phyloP scores from a whole-genome alignment of 2,797 vertebrate genomes.

The Hoplostethus atlanticus region DNA sequence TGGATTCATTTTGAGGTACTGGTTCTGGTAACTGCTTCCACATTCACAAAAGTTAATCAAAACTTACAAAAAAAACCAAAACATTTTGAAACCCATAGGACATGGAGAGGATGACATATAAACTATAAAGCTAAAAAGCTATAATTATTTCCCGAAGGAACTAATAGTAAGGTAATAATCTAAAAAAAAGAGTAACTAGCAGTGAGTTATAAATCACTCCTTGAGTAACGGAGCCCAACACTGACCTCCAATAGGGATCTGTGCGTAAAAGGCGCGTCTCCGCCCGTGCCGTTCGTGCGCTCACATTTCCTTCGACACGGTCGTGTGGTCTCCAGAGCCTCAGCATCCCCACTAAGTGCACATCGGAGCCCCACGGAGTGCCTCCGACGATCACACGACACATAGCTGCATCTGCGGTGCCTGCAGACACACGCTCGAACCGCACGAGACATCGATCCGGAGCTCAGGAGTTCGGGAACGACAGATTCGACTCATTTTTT shows the following conservation, averaged over 20 bases:
- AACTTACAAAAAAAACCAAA: too few species aligned
- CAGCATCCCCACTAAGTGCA: slow-evolving; percentile 46
- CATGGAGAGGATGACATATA: too few species aligned
- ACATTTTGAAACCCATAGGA: too few species aligned
- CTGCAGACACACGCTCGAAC: slow-evolving; percentile 31
- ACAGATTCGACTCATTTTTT: slow-evolving; percentile 10
- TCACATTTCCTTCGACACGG: slow-evolving; percentile 18
- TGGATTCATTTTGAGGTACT: too few species aligned
- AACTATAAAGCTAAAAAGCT: too few species aligned
- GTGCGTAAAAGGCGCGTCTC: slow-evolving; percentile 62
- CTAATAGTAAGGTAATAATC: too few species aligned
- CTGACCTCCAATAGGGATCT: slow-evolving; percentile 9
- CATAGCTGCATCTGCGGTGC: slow-evolving; percentile 47
- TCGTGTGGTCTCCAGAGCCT: slow-evolving; percentile 30
- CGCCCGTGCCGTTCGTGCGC: slow-evolving; percentile 8
- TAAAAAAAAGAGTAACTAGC: too few species aligned
- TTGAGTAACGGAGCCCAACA: not conserved
- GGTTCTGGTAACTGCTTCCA: too few species aligned
- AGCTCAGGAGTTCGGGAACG: slow-evolving; percentile 10
- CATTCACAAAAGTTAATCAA: too few species aligned
- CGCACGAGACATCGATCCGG: slow-evolving; percentile 19
- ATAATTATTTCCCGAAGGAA: too few species aligned
- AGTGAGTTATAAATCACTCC: too few species aligned
- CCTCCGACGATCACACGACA: slow-evolving; percentile 30
- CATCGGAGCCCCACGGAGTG: slow-evolving; percentile 29